These are phyloP conservation scores for Poecilia wingei DNA, from an alignment of 2,797 vertebrate genomes.

Conservation along the genomic window DNA sequence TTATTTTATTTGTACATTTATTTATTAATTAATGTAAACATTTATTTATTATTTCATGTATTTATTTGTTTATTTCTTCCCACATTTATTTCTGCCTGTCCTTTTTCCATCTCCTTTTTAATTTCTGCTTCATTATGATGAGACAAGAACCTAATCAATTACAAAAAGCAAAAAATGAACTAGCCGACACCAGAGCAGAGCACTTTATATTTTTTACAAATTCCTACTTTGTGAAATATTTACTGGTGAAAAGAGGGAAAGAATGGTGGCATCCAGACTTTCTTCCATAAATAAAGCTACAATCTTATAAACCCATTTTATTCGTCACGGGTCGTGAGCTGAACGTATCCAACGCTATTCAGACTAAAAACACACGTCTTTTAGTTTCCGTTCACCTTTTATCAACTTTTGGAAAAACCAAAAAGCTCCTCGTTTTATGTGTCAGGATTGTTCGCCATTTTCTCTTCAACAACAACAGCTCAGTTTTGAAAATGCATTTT, in stretches of 20 bases:
- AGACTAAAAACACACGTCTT: slow-evolving; percentile 1
- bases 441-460: slow-evolving; percentile 25
- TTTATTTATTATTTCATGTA: no score
- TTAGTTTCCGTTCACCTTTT: background rate
- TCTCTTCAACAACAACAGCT: slow-evolving; percentile 32
- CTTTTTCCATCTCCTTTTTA: no score
- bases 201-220: background rate
- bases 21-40: no score
- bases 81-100: no score
- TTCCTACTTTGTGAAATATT: background rate
- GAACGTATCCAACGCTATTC: background rate
- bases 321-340: background rate
- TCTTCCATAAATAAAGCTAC: background rate
- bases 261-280: background rate
- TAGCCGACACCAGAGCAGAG: background rate
- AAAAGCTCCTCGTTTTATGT: slow-evolving; percentile 40
- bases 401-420: slow-evolving; percentile 25
- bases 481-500: slow-evolving; percentile 49
- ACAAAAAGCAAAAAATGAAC: background rate
- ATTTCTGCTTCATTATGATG: no score
- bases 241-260: background rate
- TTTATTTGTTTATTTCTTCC: no score
- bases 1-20: no score
- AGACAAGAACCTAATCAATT: background rate
- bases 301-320: background rate